Conservation (phyloP, 1,140 invertebrate species). For the Drosophila eugracilis region DNA sequence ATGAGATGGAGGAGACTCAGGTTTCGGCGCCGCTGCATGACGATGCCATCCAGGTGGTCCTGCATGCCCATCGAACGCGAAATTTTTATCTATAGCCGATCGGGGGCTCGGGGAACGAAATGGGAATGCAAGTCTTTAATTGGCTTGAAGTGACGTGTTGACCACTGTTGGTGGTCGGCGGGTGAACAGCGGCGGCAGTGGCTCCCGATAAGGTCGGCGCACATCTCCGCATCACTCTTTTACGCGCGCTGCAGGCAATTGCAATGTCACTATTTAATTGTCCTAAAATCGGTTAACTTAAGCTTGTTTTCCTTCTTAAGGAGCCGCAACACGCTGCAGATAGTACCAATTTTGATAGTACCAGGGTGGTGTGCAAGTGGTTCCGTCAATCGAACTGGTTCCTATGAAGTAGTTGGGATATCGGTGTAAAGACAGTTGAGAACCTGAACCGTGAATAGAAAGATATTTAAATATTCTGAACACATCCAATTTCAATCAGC, state of each 20-base stretch:
- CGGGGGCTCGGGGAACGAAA: constrained; percentile 5
- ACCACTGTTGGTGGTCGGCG: constrained; percentile 21
- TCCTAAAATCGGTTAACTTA: constrained; percentile 12
- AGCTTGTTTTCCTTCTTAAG: constrained; percentile 31
- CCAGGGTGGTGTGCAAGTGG: too few species aligned
- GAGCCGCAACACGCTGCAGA: constrained; percentile 46
- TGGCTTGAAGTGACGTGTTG: constrained; percentile 56
- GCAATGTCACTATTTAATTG: constrained; percentile 15
- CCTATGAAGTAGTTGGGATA: too few species aligned
- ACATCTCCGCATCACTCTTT: constrained; percentile 72
- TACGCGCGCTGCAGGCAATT: constrained; percentile 16
- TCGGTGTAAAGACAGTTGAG: too few species aligned
- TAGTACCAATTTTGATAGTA: too few species aligned
- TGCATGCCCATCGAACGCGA: constrained; percentile 74
- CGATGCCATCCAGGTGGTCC: constrained; percentile 61
- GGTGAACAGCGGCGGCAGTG: constrained; percentile 62
- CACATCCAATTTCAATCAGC: too few species aligned
- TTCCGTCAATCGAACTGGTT: too few species aligned
- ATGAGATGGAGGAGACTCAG: constrained; percentile 61
- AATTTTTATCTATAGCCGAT: constrained; percentile 18
- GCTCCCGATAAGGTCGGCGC: constrained; percentile 61
- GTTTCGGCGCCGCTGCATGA: constrained; percentile 46
- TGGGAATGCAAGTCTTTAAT: constrained; percentile 57
- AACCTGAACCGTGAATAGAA: too few species aligned
- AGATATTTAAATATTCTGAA: too few species aligned